A percentile compares a stretch with the other conserved stretches of the same genome.
phyloP scores from a whole-genome alignment of 2,113 vertebrate genomes.

The Pluvialis apricaria region DNA sequence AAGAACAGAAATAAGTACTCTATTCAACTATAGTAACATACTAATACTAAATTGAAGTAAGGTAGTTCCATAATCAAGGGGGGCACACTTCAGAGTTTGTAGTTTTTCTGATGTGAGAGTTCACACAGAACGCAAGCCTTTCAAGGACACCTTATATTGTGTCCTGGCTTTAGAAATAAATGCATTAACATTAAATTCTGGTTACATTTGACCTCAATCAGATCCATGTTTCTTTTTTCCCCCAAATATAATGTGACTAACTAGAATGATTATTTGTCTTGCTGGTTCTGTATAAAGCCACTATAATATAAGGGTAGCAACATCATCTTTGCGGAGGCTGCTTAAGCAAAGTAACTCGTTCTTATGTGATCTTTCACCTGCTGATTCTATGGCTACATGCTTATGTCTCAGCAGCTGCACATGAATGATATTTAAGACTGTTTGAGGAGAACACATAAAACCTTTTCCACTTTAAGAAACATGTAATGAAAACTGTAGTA shows the following conservation, averaged over 20 bases:
- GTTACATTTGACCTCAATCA: not conserved
- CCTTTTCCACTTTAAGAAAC: not conserved
- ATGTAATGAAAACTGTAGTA: not conserved
- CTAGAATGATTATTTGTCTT: not conserved
- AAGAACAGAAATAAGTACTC: not conserved
- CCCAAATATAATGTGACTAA: not conserved
- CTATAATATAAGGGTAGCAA: not conserved
- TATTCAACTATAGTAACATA: not conserved
- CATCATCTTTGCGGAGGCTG: not conserved
- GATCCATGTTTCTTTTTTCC: accelerated
- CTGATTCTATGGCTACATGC: not conserved
- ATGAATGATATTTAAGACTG: not conserved
- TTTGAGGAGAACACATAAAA: not conserved
- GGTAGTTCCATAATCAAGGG: not conserved
- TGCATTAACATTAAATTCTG: not conserved
- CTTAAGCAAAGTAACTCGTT: not conserved
- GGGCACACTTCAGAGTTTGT: not conserved
- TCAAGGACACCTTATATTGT: not conserved
- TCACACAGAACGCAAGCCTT: accelerated
- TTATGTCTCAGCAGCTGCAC: not conserved
- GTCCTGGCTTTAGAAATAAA: not conserved
- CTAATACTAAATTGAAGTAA: not conserved
- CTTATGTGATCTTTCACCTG: not conserved
- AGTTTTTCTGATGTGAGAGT: not conserved
- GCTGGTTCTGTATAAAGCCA: not conserved